Conservation (phyloP, 2,797 vertebrate genomes). For the Crenichthys baileyi region DNA sequence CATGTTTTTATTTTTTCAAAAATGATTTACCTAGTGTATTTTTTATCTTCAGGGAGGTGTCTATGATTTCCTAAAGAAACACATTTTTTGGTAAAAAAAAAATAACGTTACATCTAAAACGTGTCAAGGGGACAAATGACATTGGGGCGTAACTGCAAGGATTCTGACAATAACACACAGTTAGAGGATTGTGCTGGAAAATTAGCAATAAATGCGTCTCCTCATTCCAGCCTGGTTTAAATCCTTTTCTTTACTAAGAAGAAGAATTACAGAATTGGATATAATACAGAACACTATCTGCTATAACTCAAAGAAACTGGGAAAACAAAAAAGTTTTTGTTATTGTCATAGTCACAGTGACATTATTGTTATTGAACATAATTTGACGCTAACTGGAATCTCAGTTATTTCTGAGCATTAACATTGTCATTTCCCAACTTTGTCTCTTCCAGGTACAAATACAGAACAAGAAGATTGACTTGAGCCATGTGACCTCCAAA, state of each 20-base stretch:
- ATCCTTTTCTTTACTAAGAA: conserved; percentile 12
- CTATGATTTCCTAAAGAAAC: neutral
- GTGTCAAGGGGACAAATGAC: neutral
- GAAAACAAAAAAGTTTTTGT: conserved; percentile 9
- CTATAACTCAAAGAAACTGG: conserved; percentile 3
- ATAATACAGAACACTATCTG: neutral
- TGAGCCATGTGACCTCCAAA: conserved; percentile 98
- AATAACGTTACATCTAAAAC: neutral
- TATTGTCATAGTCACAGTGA: neutral
- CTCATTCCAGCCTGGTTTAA: conserved; percentile 19
- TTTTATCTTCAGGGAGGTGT: neutral
- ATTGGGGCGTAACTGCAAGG: conserved; percentile 17
- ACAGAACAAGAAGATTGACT: conserved; percentile 97
- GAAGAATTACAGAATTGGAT: neutral
- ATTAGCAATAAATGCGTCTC: neutral
- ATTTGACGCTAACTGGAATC: neutral
- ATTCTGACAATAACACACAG: conserved; percentile 28
- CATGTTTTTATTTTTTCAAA: neutral
- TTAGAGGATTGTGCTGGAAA: conserved; percentile 20
- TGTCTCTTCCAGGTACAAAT: conserved; percentile 87
- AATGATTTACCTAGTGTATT: too few relatives aligned
- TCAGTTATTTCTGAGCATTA: conserved; percentile 15
- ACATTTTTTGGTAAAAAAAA: neutral
- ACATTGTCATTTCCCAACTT: conserved; percentile 33
- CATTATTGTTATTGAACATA: neutral